phyloP scores from a whole-genome alignment of 2,113 vertebrate genomes.

The Perca schrenkii region DNA sequence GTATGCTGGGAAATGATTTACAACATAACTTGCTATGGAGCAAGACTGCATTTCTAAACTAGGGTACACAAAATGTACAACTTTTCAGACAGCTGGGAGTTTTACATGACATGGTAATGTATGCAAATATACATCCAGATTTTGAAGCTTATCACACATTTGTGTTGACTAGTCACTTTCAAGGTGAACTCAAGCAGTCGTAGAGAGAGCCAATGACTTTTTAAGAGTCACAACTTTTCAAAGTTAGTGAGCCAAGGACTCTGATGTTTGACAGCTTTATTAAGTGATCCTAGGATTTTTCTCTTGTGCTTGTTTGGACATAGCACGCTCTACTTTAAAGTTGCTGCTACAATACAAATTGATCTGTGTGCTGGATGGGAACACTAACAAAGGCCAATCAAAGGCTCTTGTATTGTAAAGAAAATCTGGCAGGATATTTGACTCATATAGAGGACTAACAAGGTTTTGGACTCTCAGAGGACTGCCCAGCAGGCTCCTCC shows the following conservation, averaged over 20 bases:
- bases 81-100: background rate
- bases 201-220: background rate
- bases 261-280: constrained; percentile 62
- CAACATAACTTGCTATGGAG: constrained; percentile 18
- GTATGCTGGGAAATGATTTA: constrained; percentile 72
- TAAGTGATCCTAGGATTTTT: constrained; percentile 45
- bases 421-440: constrained; percentile 38
- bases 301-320: constrained; percentile 49
- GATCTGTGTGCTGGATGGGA: constrained; percentile 52
- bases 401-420: constrained; percentile 28
- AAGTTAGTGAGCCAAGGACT: constrained; percentile 28
- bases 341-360: constrained; percentile 53
- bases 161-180: constrained; percentile 13
- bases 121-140: background rate
- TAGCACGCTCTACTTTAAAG: constrained; percentile 36
- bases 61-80: background rate
- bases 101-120: background rate
- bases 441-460: constrained; percentile 37
- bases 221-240: constrained; percentile 21
- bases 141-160: background rate
- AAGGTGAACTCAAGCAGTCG: background rate
- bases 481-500: constrained; percentile 12
- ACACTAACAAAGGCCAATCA: constrained; percentile 72
- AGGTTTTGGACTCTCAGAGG: constrained; percentile 37
- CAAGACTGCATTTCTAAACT: no score